These are phyloP conservation scores for Addax nasomaculatus DNA, from an alignment of 2,113 vertebrate genomes.

Conservation along the genomic window DNA sequence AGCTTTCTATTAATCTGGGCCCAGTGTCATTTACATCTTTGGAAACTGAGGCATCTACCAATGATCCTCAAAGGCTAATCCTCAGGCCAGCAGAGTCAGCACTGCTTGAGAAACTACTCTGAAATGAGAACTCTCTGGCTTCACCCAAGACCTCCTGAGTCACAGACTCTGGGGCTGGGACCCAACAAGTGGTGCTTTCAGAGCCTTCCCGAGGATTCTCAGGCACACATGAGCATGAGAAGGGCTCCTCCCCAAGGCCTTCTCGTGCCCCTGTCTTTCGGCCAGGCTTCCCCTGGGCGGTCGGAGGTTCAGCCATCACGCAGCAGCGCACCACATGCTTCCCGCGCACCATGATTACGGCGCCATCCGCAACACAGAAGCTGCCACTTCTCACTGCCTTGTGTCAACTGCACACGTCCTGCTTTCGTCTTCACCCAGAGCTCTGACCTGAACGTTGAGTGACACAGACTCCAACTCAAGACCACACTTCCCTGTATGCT, in stretches of 20 bases:
- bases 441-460: background rate
- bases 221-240: background rate
- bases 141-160: background rate
- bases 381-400: background rate
- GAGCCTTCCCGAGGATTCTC: background rate
- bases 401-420: rapidly evolving
- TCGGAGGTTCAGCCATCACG: background rate
- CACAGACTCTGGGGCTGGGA: background rate
- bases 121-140: background rate
- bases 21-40: background rate
- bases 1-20: background rate
- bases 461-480: background rate
- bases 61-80: background rate
- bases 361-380: background rate
- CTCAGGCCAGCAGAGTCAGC: too few relatives aligned
- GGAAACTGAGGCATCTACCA: background rate
- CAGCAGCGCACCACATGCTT: background rate
- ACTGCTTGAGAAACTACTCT: background rate
- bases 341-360: background rate
- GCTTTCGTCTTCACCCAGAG: background rate
- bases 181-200: background rate
- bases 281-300: background rate
- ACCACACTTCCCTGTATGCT: background rate
- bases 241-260: background rate
- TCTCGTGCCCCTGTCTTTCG: background rate